phyloP scores from a whole-genome alignment of 2,113 vertebrate genomes.

The human region DNA sequence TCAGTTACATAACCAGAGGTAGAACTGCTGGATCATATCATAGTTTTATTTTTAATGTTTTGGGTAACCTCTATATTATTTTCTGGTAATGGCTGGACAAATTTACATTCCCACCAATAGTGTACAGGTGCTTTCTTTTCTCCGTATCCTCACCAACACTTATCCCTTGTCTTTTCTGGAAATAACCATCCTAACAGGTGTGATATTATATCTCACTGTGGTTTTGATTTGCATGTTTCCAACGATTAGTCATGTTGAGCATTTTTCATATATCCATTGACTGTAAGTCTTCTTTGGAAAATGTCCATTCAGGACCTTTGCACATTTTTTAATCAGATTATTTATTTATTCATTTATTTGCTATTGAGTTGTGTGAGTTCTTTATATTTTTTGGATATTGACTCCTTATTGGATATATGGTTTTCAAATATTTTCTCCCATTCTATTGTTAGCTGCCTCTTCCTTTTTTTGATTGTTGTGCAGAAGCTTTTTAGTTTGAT shows the following conservation, averaged over 20 bases:
- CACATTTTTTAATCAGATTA: neutral
- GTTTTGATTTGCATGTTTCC: neutral
- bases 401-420: neutral
- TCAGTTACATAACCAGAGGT: neutral
- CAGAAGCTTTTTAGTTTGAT: neutral
- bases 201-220: neutral
- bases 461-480: neutral
- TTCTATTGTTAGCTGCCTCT: neutral
- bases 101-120: neutral
- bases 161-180: neutral
- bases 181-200: neutral
- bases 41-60: neutral
- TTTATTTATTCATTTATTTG: neutral
- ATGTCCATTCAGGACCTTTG: neutral
- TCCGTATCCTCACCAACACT: neutral
- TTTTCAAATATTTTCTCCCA: neutral
- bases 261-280: neutral
- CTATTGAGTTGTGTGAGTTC: neutral
- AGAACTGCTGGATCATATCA: neutral
- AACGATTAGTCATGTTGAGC: neutral
- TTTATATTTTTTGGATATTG: neutral
- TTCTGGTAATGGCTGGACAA: neutral
- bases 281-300: neutral
- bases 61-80: neutral
- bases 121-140: neutral